phyloP scores from a whole-genome alignment of 1,140 invertebrate species.

The Fopius arisanus region DNA sequence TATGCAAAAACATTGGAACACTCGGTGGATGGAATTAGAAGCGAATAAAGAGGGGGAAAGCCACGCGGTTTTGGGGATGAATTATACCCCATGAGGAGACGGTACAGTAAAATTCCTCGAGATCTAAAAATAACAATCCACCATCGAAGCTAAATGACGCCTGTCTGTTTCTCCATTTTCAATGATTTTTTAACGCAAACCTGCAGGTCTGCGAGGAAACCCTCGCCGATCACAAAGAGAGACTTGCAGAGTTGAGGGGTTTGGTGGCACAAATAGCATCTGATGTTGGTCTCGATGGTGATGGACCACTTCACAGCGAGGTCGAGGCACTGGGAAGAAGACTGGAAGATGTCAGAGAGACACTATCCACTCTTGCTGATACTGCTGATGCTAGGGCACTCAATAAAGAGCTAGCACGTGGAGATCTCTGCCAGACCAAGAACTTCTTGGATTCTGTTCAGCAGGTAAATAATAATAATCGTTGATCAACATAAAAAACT shows the following conservation, averaged over 20 bases:
- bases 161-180: background rate
- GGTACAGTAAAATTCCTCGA: slow-evolving; percentile 29
- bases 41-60: slow-evolving; percentile 14
- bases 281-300: slow-evolving; percentile 76
- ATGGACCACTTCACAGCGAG: slow-evolving; percentile 75
- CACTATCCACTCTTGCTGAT: slow-evolving; percentile 76
- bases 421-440: slow-evolving; percentile 69
- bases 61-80: slow-evolving; percentile 29
- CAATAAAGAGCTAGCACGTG: slow-evolving; percentile 65
- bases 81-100: slow-evolving; percentile 34
- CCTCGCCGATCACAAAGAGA: slow-evolving; percentile 73
- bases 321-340: slow-evolving; percentile 78
- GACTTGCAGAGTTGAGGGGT: slow-evolving; percentile 75
- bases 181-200: background rate
- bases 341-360: slow-evolving; percentile 78
- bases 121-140: slow-evolving; percentile 35
- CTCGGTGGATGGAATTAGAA: slow-evolving; percentile 18
- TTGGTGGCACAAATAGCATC: slow-evolving; percentile 79
- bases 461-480: slow-evolving; percentile 63
- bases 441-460: slow-evolving; percentile 71
- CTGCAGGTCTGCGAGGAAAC: slow-evolving; percentile 75
- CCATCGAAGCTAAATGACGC: slow-evolving; percentile 2
- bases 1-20: background rate
- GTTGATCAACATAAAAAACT: background rate
- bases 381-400: slow-evolving; percentile 73